These are phyloP conservation scores for Tenualosa thibaudeaui DNA, from an alignment of 2,797 vertebrate species.

Conservation along the genomic window DNA sequence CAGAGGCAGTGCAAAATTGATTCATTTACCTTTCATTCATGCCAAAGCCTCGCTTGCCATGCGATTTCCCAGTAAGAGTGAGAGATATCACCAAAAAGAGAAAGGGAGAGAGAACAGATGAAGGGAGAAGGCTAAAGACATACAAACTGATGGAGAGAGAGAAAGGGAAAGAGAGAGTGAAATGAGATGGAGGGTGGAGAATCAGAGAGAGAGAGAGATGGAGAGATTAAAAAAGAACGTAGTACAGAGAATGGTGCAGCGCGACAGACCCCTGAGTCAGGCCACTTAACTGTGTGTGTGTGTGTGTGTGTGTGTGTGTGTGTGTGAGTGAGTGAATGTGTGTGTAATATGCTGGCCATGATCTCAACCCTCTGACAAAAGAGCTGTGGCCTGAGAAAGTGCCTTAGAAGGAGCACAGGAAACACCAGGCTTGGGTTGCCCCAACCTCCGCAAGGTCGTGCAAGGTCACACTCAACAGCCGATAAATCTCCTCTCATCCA, in stretches of 20 bases:
- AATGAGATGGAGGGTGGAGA: neutral
- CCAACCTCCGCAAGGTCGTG: neutral
- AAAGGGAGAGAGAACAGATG: neutral
- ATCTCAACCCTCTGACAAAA: constrained; percentile 13
- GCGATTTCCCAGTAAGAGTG: no score
- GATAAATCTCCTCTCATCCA: neutral
- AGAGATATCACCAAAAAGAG: neutral
- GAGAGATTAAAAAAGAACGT: neutral
- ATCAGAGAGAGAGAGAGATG: neutral
- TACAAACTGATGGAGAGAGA: neutral
- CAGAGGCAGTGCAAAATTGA: no score
- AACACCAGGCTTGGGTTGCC: neutral
- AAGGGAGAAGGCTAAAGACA: no score
- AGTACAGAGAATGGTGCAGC: neutral
- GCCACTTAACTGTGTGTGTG: neutral
- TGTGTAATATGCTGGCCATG: neutral
- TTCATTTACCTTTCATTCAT: no score
- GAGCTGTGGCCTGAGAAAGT: constrained; percentile 22
- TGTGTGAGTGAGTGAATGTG: neutral
- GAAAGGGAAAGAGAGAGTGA: neutral
- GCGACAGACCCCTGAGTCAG: neutral
- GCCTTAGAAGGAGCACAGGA: neutral
- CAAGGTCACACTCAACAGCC: neutral
- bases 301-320: neutral
- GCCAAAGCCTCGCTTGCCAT: no score